These are phyloP conservation scores for Spongilla lacustris DNA, from an alignment of 37 sponge, comb jelly and placozoan species.

Conservation along the genomic window DNA sequence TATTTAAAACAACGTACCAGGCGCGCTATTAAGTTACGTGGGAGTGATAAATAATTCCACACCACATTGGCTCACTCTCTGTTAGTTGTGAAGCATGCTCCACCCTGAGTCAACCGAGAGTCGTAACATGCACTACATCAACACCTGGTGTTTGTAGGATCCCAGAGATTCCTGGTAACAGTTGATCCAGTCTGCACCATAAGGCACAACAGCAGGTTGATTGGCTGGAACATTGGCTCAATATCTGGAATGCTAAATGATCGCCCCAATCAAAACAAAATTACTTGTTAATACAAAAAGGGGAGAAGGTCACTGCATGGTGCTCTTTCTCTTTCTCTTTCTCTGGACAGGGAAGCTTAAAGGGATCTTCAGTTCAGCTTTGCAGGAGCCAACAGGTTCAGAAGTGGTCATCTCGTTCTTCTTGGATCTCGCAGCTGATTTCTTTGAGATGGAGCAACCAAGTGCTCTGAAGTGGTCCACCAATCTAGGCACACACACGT, in stretches of 20 bases:
- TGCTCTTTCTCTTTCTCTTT: constrained; percentile 3
- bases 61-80: no score
- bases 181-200: neutral
- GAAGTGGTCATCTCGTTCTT: neutral
- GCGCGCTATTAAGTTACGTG: neutral
- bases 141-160: neutral
- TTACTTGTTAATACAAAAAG: neutral
- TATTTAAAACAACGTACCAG: neutral
- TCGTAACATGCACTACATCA: neutral
- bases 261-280: neutral
- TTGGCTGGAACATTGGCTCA: neutral
- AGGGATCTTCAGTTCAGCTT: constrained; percentile 47
- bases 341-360: constrained; percentile 45
- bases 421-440: constrained; percentile 18
- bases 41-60: neutral
- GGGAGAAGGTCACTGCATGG: neutral
- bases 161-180: neutral
- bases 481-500: constrained; percentile 9
- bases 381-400: neutral
- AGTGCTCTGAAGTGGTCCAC: constrained; percentile 48
- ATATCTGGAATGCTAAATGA: neutral
- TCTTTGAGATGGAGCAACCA: constrained; percentile 32
- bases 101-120: neutral
- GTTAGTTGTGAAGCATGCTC: no score
- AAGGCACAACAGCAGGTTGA: neutral